Percentiles rank a stretch among this genome's conserved stretches.
Conservation (phyloP, 2,113 vertebrate species). For the Ptychochromis oligacanthus region DNA sequence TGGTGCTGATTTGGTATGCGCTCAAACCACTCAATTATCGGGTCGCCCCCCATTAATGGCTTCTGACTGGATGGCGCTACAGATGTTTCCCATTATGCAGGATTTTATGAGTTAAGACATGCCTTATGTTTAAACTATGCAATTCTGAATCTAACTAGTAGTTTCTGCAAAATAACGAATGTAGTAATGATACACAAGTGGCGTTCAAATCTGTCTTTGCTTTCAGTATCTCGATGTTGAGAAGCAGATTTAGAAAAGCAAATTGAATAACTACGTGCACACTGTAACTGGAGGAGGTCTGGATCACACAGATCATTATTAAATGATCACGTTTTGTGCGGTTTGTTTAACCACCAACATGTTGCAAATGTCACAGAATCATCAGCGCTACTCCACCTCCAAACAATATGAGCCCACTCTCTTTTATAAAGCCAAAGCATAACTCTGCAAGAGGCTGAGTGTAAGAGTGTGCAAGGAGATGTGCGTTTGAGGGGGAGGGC, state of each 20-base stretch:
- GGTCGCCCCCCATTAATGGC: not conserved
- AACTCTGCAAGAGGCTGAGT: not conserved
- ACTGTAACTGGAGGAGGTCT: not conserved
- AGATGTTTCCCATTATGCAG: constrained; percentile 7
- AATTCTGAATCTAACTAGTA: not conserved
- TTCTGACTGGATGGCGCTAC: not conserved
- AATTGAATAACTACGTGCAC: not conserved
- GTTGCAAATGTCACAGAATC: not conserved
- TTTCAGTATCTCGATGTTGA: not conserved
- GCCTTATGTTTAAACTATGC: not conserved
- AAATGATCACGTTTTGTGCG: not conserved
- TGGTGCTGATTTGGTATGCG: not conserved
- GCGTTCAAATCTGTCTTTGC: not conserved
- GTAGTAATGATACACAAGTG: not conserved
- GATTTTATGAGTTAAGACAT: constrained; percentile 1
- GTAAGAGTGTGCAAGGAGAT: constrained; percentile 32
- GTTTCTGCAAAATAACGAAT: not conserved
- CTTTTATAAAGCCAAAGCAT: not conserved
- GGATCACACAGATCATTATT: not conserved
- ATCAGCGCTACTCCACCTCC: constrained; percentile 18
- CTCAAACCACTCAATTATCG: fast-evolving
- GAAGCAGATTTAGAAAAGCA: not conserved
- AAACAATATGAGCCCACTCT: constrained; percentile 18
- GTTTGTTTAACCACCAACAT: constrained; percentile 17
- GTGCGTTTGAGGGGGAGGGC: constrained; percentile 2